A percentile compares a stretch with the other conserved stretches of the same genome.
These are phyloP conservation scores for Carassius auratus DNA, from an alignment of 2,113 vertebrate genomes.

Conservation along the genomic window DNA sequence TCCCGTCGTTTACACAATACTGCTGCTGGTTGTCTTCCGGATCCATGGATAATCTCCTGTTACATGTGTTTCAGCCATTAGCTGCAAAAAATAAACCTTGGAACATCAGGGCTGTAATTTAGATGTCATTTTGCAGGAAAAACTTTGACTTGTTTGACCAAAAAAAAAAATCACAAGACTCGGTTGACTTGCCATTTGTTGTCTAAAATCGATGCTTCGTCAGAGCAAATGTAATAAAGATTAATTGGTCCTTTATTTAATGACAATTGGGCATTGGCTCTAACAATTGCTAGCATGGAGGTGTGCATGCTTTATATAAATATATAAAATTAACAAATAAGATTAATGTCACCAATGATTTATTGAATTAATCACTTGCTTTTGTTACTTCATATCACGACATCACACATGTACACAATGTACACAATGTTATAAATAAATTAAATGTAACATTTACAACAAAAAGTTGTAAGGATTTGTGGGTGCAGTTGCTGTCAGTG, in stretches of 20 bases:
- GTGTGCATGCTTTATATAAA: background rate
- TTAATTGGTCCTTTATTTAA: slow-evolving; percentile 26
- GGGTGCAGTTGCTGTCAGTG: slow-evolving; percentile 13
- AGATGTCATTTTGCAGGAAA: slow-evolving; percentile 49
- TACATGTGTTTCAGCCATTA: slow-evolving; percentile 59
- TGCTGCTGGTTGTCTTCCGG: background rate
- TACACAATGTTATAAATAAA: background rate
- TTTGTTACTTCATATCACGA: background rate
- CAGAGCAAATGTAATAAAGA: slow-evolving; percentile 46
- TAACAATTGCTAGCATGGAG: background rate
- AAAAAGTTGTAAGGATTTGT: background rate
- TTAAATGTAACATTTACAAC: slow-evolving; percentile 3
- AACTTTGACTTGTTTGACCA: slow-evolving; percentile 47
- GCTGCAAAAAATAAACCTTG: slow-evolving; percentile 60
- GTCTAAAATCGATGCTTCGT: background rate
- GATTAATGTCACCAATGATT: background rate
- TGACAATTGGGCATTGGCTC: slow-evolving; percentile 4
- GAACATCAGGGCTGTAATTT: slow-evolving; percentile 55
- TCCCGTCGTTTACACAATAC: slow-evolving; percentile 16
- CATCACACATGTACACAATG: background rate
- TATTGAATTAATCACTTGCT: slow-evolving; percentile 1
- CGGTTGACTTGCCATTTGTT: background rate
- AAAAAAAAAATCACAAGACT: slow-evolving; percentile 24
- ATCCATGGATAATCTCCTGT: slow-evolving; percentile 12
- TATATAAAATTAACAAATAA: slow-evolving; percentile 4